Conservation (phyloP, 2,113 vertebrate species). For the Gymnorhina tibicen region DNA sequence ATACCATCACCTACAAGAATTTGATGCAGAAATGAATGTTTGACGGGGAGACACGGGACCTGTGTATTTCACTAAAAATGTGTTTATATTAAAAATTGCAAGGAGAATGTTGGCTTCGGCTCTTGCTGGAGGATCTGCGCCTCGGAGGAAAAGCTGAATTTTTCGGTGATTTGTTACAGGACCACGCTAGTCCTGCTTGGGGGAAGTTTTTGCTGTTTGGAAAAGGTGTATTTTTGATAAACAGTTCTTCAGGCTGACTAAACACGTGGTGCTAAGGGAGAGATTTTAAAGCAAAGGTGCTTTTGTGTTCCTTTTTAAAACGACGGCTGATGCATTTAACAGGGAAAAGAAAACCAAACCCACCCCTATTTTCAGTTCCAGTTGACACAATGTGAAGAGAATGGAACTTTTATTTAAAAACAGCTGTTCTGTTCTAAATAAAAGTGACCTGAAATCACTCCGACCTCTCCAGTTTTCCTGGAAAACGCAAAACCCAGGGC, state of each 20-base stretch:
- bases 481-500: rapidly evolving
- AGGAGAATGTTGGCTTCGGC: not conserved
- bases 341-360: not conserved
- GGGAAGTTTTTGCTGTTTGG: not conserved
- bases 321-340: no score
- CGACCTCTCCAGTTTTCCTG: not conserved
- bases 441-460: not conserved
- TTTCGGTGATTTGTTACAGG: not conserved
- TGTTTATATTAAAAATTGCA: not conserved
- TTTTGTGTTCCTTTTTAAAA: not conserved
- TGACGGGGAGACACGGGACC: not conserved
- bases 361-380: not conserved
- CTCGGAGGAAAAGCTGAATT: not conserved
- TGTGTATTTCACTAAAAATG: not conserved
- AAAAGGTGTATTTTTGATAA: not conserved
- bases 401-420: not conserved
- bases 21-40: not conserved
- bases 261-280: rapidly evolving
- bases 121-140: not conserved
- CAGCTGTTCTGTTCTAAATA: not conserved
- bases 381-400: not conserved
- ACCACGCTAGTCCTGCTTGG: not conserved
- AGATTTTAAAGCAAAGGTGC: not conserved
- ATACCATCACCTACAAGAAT: not conserved
- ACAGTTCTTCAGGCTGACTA: not conserved